Base-by-base conservation (phyloP, 1,140 invertebrate genomes). In the Penaeus indicus region DNA sequence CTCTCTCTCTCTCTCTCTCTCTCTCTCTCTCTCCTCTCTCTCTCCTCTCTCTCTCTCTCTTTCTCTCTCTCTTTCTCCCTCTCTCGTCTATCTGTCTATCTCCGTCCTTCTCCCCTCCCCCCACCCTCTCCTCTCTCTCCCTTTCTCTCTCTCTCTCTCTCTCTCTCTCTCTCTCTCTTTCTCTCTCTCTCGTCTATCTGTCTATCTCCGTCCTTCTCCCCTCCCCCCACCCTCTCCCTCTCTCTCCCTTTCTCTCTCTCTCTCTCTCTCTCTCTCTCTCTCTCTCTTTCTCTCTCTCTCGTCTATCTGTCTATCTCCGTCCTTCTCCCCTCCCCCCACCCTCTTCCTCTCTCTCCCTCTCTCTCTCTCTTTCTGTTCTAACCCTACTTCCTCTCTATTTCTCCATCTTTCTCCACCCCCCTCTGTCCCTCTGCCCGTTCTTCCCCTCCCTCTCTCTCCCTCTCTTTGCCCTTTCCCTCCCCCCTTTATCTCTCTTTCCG, bases 311-410 rank as follows among this genome's bases (percentile, higher is more conserved):
- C 81, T 67, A n/a, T 8, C 21, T 42, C 84, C 25, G 11, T 63
- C 67, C 75, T 77, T 47, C 75, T 75, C 38, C 22, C 27, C 60
- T 54, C 32, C 84, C 32, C 32, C 84, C 32, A 67, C 27, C 54
- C 38, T 69, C 25, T 10, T 22, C 69, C n/a, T 22, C n/a, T n/a
- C 69, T n/a, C 69, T 7, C 69, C 3, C 8, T 8, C 69, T 16
- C 69, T 42, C 38, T 8, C 38, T 8, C 38, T 42, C 38, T 42
- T 16, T 13, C 8, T 54, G 38, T 8, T 8, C 38, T 42, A 3
- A 4, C 7, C 7, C 38, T 79, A 27, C n/a, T 8, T 8, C 38
- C 7, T 42, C 7, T 42, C 2, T 8, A 4, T 4, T 32, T 54
- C 13, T 54, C n/a, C 32, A 42, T 42, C n/a, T 32, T 32, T 11